Conservation (phyloP, 2,113 vertebrate species). For the Eulacestoma nigropectus region DNA sequence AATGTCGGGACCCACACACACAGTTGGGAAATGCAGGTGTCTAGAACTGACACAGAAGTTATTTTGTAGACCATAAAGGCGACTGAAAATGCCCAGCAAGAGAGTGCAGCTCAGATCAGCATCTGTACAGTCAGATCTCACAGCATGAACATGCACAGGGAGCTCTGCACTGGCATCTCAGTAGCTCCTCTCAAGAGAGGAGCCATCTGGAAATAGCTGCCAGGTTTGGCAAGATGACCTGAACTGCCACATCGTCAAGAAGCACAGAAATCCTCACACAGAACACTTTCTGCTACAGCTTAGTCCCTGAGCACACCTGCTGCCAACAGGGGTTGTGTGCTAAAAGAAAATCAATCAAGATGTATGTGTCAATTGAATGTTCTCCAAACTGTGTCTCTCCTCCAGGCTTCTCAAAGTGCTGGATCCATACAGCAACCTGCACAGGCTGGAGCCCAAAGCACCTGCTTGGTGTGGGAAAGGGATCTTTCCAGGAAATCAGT, state of each 20-base stretch:
- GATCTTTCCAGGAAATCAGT: not conserved
- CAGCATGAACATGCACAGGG: accelerated
- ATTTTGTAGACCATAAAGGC: not conserved
- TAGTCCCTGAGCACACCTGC: not conserved
- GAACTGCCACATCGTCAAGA: accelerated
- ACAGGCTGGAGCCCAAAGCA: not conserved
- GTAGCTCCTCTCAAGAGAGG: not conserved
- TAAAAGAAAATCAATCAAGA: not conserved
- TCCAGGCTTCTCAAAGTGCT: not conserved
- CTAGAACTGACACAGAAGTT: not conserved
- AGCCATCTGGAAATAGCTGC: not conserved
- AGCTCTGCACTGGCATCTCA: not conserved
- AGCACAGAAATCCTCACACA: not conserved
- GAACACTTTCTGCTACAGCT: not conserved
- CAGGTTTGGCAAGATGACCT: not conserved
- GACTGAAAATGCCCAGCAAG: not conserved
- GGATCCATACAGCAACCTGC: not conserved
- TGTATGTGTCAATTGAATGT: accelerated
- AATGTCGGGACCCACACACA: accelerated
- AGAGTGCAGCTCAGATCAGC: not conserved
- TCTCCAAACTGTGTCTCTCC: not conserved
- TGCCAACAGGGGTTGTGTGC: not conserved
- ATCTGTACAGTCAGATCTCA: accelerated
- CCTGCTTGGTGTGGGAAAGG: not conserved
- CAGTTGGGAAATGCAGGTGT: not conserved